Evolutionary conservation across 2,113 vertebrate genomes (phyloP), one percentile per base, ranked within the genome.

Genomic region (Cryptomyrus ogoouensis): DNA sequence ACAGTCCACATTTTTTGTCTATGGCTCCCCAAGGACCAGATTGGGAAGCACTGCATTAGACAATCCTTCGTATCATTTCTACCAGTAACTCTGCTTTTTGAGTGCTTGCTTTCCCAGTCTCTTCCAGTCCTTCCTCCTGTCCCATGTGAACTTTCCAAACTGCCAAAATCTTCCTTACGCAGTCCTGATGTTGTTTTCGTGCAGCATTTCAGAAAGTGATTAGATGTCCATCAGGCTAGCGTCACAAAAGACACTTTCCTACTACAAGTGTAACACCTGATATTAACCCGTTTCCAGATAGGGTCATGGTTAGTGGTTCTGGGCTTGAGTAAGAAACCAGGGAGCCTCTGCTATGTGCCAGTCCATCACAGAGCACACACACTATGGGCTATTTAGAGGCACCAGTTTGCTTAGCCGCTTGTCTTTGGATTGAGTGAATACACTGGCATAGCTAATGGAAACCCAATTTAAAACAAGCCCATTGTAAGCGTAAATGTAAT

Each of bases 1-100:
- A 24, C 56, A 8, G 56, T 24, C 7, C 56, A 58, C 21, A 8
- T 58, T 58, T 58, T 24, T 58, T 58, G 56, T n/a, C 21, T 58
- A 58, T 24, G 21, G 56, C 21, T 24, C 56, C 56, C 21, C 53
- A 56, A 56, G 53, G 53, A 56, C 53, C 21, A 9, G 7, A 24
- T 3, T n/a, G 24, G 56, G 56, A 58, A 58, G 21, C 6, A n/a
- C 56, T 9, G 24, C 56, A 58, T 58, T 58, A 83, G 87, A 89
- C 83, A 87, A 9, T 24, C 13, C 3, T 44, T 86, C 27, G 84
- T 91, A 89, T 91, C 83, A 92, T 92, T 91, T 93, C 90, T 90
- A 91, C 88, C 35, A 89, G 53, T 83, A 42, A 44, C 62, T 6
- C 3, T 49, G 39, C 83, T 47, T 21, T 42, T 46, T 77, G 15